Conservation (phyloP, 1,140 invertebrate genomes). For the Sminthurinus signatus region DNA sequence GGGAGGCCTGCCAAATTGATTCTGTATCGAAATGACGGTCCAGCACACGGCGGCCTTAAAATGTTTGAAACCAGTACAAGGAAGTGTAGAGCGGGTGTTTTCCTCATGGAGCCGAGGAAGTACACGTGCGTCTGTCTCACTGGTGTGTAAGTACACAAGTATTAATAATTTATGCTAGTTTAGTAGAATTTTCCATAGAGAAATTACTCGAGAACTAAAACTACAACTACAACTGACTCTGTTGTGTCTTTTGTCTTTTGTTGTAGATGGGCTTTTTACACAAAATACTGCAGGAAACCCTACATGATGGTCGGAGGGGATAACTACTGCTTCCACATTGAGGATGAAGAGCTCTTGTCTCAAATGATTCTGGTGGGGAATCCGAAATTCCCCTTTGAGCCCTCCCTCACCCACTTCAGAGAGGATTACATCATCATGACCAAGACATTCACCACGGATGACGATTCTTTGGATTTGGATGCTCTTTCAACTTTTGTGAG, state of each 20-base stretch:
- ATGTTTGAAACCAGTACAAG: no score
- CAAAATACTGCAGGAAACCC: conserved; percentile 11
- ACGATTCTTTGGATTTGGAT: not conserved
- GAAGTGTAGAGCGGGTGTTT: no score
- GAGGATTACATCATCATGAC: conserved; percentile 2
- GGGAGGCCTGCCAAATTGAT: no score
- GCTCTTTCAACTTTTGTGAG: conserved; percentile 8
- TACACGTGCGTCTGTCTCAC: conserved; percentile 19
- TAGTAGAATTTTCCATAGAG: not conserved
- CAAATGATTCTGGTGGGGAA: conserved; percentile 18
- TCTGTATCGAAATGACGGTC: no score
- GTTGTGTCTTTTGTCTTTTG: not conserved
- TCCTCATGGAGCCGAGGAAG: no score
- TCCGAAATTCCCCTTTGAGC: conserved; percentile 20
- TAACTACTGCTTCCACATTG: conserved; percentile 7
- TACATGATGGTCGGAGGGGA: conserved; percentile 10
- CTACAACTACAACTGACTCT: not conserved
- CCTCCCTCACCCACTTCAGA: conserved; percentile 10
- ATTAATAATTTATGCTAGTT: no score
- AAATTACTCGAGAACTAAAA: not conserved
- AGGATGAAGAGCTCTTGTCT: not conserved
- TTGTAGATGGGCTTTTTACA: conserved; percentile 21
- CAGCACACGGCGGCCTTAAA: no score
- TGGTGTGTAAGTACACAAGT: conserved; percentile 17
- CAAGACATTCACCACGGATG: not conserved